Evolutionary conservation across 2,797 vertebrate genomes (phyloP), one percentile per base, ranked within the genome.

Genomic region (Anguilla obscura): DNA sequence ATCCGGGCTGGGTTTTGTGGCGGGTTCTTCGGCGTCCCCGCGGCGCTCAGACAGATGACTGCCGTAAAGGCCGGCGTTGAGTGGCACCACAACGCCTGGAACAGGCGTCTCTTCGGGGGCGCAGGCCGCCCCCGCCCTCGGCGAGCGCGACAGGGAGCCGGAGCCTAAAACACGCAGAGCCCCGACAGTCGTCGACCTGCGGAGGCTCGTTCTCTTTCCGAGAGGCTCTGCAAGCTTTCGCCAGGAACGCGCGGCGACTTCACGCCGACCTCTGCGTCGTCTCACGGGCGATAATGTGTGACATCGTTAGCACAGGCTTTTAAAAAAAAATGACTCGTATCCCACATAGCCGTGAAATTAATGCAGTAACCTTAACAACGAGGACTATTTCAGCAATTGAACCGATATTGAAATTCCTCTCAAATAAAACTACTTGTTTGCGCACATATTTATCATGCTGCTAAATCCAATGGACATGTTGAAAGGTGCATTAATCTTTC

Each of bases 61-160:
- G 88, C 89, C 90, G 90, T 86, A 85, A 82, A 92, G 87, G 89
- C 83, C 79, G 89, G 87, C 89, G 92, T 91, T 88, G 90, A 92
- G 93, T 79, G 85, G 82, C 30, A 74, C 63, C 85, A 45, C 74
- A 85, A 84, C 21, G 52, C 84, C 86, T 86, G 80, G 82, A 88
- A 88, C 54, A 27, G 71, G 88, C 56, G 48, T 33, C 84, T 86
- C 80, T 2, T 24, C 30, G 74, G 1, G 82, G 86, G 86, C 71
- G 63, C 60, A 80, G 54, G 83, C 8, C 80, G 60, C 10, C 27
- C 30, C 66, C 85, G 85, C 80, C 86, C 83, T 74, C 56, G 74
- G 63, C 86, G 85, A 84, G 36, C 66, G 45, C 48, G 30, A 48
- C 40, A 2, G 30, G 58, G 86, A 86, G 80, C 3, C 24, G 48